Percentiles rank a stretch among this genome's conserved stretches.
phyloP scores from a whole-genome alignment of 2,888 invertebrate species.

The Epistrophella euchroma region DNA sequence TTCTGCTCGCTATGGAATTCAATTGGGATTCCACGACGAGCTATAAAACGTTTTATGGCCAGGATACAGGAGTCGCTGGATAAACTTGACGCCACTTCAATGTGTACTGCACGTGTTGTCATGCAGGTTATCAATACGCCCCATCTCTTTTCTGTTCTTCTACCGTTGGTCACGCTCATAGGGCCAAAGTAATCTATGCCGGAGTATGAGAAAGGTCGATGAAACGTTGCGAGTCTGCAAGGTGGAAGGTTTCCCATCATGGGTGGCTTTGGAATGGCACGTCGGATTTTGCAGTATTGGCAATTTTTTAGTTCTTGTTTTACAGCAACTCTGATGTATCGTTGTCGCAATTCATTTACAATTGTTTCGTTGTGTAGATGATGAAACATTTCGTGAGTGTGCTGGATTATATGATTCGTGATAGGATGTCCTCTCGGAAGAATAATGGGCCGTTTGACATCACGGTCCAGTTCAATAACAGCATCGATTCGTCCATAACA shows the following conservation, averaged over 20 bases:
- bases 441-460: too few relatives aligned
- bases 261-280: neutral
- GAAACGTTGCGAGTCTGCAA: neutral
- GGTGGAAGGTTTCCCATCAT: neutral
- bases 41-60: constrained; percentile 23
- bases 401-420: too few relatives aligned
- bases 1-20: constrained; percentile 37
- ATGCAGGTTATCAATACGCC: constrained; percentile 59
- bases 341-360: neutral
- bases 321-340: neutral
- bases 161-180: constrained; percentile 1
- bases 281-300: neutral
- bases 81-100: constrained; percentile 31
- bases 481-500: too few relatives aligned
- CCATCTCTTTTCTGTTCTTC: constrained; percentile 42
- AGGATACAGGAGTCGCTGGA: constrained; percentile 43
- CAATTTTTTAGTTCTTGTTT: neutral
- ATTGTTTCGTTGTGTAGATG: neutral
- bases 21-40: constrained; percentile 12
- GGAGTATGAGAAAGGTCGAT: constrained; percentile 5
- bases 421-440: too few relatives aligned
- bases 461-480: too few relatives aligned
- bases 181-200: constrained; percentile 48
- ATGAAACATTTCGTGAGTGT: too few relatives aligned
- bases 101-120: constrained; percentile 51